Base-by-base conservation (phyloP, 2,888 invertebrate species). In the Dendrolimus pini region DNA sequence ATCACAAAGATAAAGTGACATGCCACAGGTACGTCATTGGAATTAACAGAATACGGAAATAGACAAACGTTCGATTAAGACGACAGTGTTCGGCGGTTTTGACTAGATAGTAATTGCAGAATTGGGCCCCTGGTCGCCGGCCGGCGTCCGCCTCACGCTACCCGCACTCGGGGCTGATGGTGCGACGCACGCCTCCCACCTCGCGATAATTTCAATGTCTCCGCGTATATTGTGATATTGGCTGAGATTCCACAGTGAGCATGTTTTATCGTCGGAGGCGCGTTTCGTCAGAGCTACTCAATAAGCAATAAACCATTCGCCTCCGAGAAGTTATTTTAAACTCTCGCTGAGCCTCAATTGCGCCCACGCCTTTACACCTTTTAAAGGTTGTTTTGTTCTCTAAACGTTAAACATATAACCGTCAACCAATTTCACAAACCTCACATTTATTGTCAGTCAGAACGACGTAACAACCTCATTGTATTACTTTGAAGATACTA, bases 271-370 rank as follows among this genome's bases (percentile, higher is more conserved):
- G 81, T 82, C 83, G 72, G 78, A 80, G 82, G 81, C 84, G 85
- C 84, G 82, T 82, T 83, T 84, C 86, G 85, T 86, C 88, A 84
- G 85, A 77, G 81, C 85, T 82, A 80, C 87, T 89, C 89, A 89
- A 89, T 89, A 89, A 89, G 89, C 89, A 85, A 89, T 90, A 90
- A 89, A 90, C 87, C 85, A 87, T 86, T 83, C 89, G 82, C 81
- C 85, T 85, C 83, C 83, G 80, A 85, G 85, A 85, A 88, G 85
- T 87, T 86, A 85, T 88, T 88, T 87, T 85, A 82, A 85, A 86
- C 80, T 80, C 78, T 70, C 80, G 68, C 82, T 77, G 80, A 78
- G 77, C 80, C 77, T 80, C 78, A 77, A 80, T 82, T 77, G 79
- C 80, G 75, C 82, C 82, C 83, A 84, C 83, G 83, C 82, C 81